Conservation (phyloP, 2,797 vertebrate genomes). For the Vultur gryphus region DNA sequence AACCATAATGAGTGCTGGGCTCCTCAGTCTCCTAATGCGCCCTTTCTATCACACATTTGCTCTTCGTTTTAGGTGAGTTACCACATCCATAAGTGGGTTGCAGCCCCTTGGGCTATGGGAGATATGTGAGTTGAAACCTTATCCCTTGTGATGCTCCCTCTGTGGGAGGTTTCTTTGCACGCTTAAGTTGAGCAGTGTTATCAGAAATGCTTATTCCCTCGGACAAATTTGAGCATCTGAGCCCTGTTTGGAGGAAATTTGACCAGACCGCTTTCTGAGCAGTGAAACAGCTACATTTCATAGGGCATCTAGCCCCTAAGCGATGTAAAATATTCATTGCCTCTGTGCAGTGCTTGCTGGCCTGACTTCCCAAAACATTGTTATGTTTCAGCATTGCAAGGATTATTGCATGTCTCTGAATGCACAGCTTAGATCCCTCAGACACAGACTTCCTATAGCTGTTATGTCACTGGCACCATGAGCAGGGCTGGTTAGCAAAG, state of each 20-base stretch:
- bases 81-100: background rate
- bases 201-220: background rate
- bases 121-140: background rate
- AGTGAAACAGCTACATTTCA: background rate
- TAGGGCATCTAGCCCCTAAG: background rate
- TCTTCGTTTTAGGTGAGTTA: background rate
- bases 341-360: background rate
- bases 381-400: background rate
- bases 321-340: background rate
- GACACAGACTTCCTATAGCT: background rate
- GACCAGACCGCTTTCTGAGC: background rate
- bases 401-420: background rate
- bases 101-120: background rate
- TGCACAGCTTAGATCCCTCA: background rate
- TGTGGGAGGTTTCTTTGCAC: background rate
- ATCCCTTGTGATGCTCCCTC: background rate
- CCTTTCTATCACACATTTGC: background rate
- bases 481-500: background rate
- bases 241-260: background rate
- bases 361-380: background rate
- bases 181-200: background rate
- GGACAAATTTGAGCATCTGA: background rate
- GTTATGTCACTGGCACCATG: background rate
- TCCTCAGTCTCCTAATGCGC: background rate
- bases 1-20: background rate